Evolutionary conservation across 2,113 vertebrate genomes (phyloP).

Genomic region (Podarcis muralis): DNA sequence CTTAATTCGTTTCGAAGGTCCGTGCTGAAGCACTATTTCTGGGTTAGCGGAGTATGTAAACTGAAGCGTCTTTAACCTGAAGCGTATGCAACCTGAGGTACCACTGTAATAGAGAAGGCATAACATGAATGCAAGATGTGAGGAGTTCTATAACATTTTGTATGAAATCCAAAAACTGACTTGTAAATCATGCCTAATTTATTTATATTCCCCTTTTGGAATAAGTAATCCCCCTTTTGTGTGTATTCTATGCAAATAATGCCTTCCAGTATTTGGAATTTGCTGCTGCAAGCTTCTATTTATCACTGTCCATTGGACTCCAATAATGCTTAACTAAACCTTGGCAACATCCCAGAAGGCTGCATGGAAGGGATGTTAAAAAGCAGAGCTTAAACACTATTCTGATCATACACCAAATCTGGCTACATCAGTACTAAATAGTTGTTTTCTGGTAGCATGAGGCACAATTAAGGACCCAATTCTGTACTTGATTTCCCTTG

Average conservation of each 20-base stretch:
- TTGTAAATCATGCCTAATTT: neutral
- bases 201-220: neutral
- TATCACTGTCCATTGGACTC: slow-evolving; percentile 23
- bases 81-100: no score
- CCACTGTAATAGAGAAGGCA: neutral
- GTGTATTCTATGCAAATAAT: neutral
- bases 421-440: neutral
- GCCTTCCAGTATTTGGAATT: slow-evolving; percentile 15
- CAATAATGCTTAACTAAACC: slow-evolving; percentile 24
- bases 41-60: no score
- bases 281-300: slow-evolving; percentile 29
- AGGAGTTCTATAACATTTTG: neutral
- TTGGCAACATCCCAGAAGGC: slow-evolving; percentile 13
- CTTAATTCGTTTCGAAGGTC: no score
- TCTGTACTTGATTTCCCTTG: neutral
- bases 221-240: slow-evolving; percentile 10
- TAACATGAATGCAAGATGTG: neutral
- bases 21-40: no score
- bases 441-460: neutral
- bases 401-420: neutral
- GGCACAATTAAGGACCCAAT: neutral
- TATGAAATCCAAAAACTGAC: neutral
- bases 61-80: no score
- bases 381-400: neutral
- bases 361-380: slow-evolving; percentile 4